A percentile compares a stretch with the other conserved stretches of the same genome.
These are phyloP conservation scores for Apus apus DNA, from an alignment of 2,113 vertebrate genomes.

Conservation along the genomic window DNA sequence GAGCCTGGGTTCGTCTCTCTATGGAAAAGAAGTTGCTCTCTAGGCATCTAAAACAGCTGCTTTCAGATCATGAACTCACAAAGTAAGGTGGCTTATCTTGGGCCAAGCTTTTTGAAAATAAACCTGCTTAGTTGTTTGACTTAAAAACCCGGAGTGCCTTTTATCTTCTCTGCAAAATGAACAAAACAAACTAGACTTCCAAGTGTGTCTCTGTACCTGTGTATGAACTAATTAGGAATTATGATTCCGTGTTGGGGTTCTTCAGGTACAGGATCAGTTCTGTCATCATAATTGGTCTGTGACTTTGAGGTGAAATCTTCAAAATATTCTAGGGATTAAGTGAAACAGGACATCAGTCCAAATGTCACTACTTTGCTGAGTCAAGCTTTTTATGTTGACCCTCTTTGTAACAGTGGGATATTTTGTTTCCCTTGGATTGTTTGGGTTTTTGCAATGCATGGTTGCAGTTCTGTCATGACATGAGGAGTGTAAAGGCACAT, in stretches of 20 bases:
- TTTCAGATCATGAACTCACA: constrained; percentile 94
- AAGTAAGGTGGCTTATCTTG: constrained; percentile 81
- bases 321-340: neutral
- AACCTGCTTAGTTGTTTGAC: neutral
- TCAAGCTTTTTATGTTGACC: neutral
- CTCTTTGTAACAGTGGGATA: neutral
- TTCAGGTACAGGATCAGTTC: neutral
- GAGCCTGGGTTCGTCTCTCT: constrained; percentile 96
- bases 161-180: neutral
- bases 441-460: neutral
- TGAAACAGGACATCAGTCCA: fast-evolving
- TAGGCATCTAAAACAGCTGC: constrained; percentile 94
- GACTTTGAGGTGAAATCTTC: neutral
- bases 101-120: neutral
- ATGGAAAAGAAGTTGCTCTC: constrained; percentile 99
- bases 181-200: neutral
- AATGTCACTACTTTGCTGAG: neutral
- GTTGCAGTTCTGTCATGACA: neutral
- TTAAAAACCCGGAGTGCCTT: neutral
- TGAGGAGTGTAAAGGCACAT: neutral
- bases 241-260: neutral
- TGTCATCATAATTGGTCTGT: neutral
- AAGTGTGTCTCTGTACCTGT: neutral
- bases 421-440: neutral
- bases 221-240: neutral